These are phyloP conservation scores for Scelioninae gen. 2 DNA, from an alignment of 2,888 invertebrate genomes.

Conservation along the genomic window DNA sequence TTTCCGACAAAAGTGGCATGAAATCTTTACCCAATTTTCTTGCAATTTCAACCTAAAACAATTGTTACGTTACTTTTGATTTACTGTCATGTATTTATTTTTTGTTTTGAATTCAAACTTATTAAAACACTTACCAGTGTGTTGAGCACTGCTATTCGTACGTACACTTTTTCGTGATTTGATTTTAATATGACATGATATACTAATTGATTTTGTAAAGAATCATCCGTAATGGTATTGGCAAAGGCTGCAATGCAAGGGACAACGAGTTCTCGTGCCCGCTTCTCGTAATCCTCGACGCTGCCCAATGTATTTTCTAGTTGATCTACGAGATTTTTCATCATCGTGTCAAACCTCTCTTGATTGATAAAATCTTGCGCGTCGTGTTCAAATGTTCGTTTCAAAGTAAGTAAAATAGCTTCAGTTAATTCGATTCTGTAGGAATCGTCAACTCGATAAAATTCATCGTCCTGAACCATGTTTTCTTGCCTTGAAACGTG, in stretches of 20 bases:
- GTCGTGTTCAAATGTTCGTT: conserved; percentile 88
- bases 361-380: conserved; percentile 89
- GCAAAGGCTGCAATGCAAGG: conserved; percentile 90
- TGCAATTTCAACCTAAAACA: conserved; percentile 83
- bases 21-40: conserved; percentile 92
- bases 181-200: conserved; percentile 94
- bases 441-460: conserved; percentile 76
- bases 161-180: conserved; percentile 84
- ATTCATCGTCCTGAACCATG: conserved; percentile 68
- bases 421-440: conserved; percentile 77
- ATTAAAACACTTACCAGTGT: conserved; percentile 66
- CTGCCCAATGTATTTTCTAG: conserved; percentile 85
- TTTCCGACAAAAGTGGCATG: conserved; percentile 91
- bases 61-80: no score
- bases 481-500: conserved; percentile 78
- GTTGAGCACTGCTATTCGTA: conserved; percentile 75
- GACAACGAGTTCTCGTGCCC: conserved; percentile 81
- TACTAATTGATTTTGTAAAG: conserved; percentile 92
- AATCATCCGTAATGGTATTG: conserved; percentile 88
- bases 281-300: conserved; percentile 78
- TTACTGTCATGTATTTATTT: no score
- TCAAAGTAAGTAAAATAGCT: conserved; percentile 85
- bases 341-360: conserved; percentile 88
- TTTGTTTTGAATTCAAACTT: no score
- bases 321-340: conserved; percentile 93